Conservation (phyloP, 1,140 invertebrate genomes). For the Brachionus paranguensis region DNA sequence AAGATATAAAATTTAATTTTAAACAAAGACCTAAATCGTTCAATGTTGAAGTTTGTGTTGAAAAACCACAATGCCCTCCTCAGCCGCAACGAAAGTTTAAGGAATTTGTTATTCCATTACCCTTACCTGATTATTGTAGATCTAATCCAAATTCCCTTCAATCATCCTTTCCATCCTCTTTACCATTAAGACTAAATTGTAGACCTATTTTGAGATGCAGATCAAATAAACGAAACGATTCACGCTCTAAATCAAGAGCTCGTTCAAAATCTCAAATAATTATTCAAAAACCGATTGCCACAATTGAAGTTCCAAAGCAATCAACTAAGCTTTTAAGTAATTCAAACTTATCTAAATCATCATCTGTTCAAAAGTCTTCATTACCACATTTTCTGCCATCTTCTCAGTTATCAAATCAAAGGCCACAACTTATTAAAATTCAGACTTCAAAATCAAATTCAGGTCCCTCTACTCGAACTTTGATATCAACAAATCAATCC, state of each 20-base stretch:
- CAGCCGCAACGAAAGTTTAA: neutral
- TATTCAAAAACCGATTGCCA: neutral
- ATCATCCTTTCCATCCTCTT: neutral
- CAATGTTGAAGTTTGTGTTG: neutral
- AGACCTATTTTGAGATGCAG: neutral
- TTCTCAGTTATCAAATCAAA: neutral
- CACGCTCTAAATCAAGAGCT: neutral
- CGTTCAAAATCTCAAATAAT: neutral
- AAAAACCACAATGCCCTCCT: neutral
- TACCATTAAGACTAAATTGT: neutral
- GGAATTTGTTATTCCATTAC: constrained; percentile 8
- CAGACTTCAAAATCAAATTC: neutral
- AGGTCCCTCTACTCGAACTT: neutral
- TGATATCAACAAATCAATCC: neutral
- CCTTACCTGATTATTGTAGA: constrained; percentile 3
- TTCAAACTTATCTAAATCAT: neutral
- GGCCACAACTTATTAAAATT: neutral
- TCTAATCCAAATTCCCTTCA: neutral
- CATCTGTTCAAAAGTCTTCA: neutral
- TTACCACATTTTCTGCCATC: neutral
- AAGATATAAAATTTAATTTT: neutral
- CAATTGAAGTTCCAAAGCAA: neutral
- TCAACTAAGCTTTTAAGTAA: neutral
- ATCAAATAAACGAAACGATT: neutral
- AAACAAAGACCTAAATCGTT: neutral